These are phyloP conservation scores for Hippocampus comes DNA, from an alignment of 2,113 vertebrate genomes.

Conservation along the genomic window DNA sequence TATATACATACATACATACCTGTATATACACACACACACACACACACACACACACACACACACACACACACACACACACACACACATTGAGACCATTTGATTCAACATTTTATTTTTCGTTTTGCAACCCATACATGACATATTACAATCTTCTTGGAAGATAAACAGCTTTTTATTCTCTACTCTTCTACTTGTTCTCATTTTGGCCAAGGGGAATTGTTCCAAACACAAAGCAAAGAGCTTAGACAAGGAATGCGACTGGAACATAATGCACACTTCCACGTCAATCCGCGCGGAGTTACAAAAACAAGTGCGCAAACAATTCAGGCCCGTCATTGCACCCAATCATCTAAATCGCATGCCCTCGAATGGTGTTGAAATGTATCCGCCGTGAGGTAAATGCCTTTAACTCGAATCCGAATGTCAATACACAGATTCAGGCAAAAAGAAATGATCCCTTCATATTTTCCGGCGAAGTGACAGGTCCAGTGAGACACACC, in stretches of 20 bases:
- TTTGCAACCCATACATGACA: constrained; percentile 63
- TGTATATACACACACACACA: too few species aligned
- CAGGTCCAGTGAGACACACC: constrained; percentile 13
- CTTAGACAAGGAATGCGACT: constrained; percentile 65
- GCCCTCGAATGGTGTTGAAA: constrained; percentile 3
- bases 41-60: too few species aligned
- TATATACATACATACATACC: too few species aligned
- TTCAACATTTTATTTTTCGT: constrained; percentile 57
- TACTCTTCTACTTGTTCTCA: constrained; percentile 35
- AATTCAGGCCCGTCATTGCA: constrained; percentile 32
- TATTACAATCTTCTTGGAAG: constrained; percentile 79
- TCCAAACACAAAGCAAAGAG: constrained; percentile 70
- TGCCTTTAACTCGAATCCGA: not conserved
- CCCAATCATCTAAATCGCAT: constrained; percentile 24
- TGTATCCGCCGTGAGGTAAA: constrained; percentile 2
- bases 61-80: too few species aligned
- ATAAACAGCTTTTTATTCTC: constrained; percentile 70
- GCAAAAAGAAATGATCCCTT: constrained; percentile 36
- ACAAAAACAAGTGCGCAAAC: constrained; percentile 57
- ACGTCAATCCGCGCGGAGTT: constrained; percentile 32
- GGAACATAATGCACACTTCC: constrained; percentile 35
- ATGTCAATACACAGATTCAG: constrained; percentile 18
- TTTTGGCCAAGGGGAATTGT: constrained; percentile 65
- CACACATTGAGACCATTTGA: constrained; percentile 5
- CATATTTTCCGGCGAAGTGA: constrained; percentile 39